Evolutionary conservation across 2,888 invertebrate species (phyloP).

Genomic region (Apodemia mormo): DNA sequence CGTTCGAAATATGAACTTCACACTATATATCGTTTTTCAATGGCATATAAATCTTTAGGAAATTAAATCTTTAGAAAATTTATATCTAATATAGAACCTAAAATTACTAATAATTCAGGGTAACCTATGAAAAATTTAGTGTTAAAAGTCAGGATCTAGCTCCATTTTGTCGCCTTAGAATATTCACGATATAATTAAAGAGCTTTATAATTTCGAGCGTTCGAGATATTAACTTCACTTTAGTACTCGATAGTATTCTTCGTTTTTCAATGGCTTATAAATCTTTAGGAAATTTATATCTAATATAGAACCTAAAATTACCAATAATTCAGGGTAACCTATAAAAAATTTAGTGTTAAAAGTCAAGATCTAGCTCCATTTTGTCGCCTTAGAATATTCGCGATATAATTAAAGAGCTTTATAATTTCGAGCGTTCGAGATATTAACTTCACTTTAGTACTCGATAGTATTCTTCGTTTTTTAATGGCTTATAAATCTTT

Average conservation of each 20-base stretch:
- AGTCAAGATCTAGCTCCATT: no score
- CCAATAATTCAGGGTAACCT: no score
- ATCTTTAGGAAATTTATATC: conserved; percentile 39
- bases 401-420: conserved; percentile 22
- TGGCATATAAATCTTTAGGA: conserved; percentile 58
- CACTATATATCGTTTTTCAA: conserved; percentile 38
- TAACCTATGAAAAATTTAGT: no score
- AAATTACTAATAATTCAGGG: no score
- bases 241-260: conserved; percentile 39
- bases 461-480: conserved; percentile 40
- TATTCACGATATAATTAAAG: conserved; percentile 45
- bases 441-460: conserved; percentile 29
- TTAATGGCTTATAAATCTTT: conserved; percentile 51
- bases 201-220: neutral
- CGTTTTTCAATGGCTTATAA: conserved; percentile 37
- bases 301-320: no score
- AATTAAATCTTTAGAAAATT: conserved; percentile 43
- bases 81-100: no score
- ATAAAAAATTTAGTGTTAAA: no score
- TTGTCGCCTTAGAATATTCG: neutral
- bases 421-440: conserved; percentile 5
- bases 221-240: conserved; percentile 24
- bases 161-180: conserved; percentile 42
- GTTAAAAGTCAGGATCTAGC: no score
- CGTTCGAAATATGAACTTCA: conserved; percentile 22